Conservation (phyloP, 1,140 invertebrate genomes). For the Drosophila guanche region DNA sequence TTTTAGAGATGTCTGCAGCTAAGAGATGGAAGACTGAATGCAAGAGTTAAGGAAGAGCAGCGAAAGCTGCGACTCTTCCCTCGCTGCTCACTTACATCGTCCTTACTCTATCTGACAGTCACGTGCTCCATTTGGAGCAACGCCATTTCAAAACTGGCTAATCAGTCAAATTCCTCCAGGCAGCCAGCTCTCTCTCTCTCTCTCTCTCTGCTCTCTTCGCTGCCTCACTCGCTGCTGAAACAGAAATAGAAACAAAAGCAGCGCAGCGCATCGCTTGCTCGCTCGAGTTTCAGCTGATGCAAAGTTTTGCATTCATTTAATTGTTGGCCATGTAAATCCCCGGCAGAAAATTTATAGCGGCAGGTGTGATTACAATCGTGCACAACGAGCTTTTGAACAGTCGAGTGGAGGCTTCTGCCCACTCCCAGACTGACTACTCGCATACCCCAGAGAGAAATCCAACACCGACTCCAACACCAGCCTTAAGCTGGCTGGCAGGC, state of each 20-base stretch:
- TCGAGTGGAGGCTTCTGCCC: not conserved
- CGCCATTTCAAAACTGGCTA: conserved; percentile 72
- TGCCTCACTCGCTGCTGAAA: conserved; percentile 14
- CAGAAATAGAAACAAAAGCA: conserved; percentile 39
- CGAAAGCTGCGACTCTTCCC: no score
- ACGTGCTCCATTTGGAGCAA: conserved; percentile 72
- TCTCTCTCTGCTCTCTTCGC: not conserved
- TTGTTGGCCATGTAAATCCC: conserved; percentile 67
- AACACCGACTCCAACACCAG: not conserved
- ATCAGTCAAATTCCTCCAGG: conserved; percentile 73
- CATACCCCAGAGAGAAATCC: conserved; percentile 4
- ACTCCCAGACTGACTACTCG: no score
- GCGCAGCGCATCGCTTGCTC: not conserved
- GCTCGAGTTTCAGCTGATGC: not conserved
- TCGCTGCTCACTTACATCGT: not conserved
- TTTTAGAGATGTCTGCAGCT: no score
- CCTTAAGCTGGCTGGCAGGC: conserved; percentile 20
- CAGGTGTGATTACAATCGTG: conserved; percentile 70
- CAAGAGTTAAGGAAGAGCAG: no score
- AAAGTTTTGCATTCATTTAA: conserved; percentile 71
- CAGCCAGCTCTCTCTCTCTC: conserved; percentile 21
- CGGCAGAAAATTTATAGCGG: conserved; percentile 60
- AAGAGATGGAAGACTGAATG: no score
- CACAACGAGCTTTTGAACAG: conserved; percentile 37
- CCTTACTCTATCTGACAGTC: conserved; percentile 26